Conservation (phyloP, 2,113 vertebrate genomes). For the Fukomys damarensis region DNA sequence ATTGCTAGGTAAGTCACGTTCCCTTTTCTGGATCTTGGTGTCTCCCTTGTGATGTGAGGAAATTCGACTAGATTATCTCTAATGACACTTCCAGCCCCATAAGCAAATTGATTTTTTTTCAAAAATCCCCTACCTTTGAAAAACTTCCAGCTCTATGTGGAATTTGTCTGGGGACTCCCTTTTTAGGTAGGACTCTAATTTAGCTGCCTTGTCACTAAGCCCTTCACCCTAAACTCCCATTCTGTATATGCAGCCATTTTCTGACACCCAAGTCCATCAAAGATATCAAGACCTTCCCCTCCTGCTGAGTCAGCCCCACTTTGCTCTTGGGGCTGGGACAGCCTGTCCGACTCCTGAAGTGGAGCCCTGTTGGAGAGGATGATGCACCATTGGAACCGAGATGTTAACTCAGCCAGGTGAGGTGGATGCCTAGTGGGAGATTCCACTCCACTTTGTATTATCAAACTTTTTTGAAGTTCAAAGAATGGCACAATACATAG, state of each 20-base stretch:
- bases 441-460: slow-evolving; percentile 12
- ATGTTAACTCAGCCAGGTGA: background rate
- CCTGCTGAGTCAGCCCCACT: background rate
- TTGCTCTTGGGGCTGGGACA: background rate
- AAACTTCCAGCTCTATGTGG: slow-evolving; percentile 1
- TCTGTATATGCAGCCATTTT: background rate
- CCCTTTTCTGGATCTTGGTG: slow-evolving; percentile 18
- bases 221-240: background rate
- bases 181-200: background rate
- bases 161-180: slow-evolving; percentile 17
- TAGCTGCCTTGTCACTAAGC: slow-evolving; percentile 17
- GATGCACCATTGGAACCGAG: background rate
- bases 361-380: background rate
- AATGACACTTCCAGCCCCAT: slow-evolving; percentile 10
- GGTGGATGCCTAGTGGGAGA: background rate
- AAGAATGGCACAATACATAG: slow-evolving; percentile 8
- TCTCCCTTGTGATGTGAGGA: background rate
- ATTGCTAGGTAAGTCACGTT: slow-evolving; percentile 70
- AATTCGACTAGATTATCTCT: slow-evolving; percentile 11
- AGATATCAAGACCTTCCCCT: background rate
- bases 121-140: background rate
- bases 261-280: background rate
- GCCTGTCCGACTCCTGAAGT: background rate
- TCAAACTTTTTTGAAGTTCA: slow-evolving; percentile 39
- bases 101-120: background rate